Evolutionary conservation across 2,888 invertebrate species (phyloP), one percentile per base, ranked within the genome.

Genomic region (Orchesellides sinensis): DNA sequence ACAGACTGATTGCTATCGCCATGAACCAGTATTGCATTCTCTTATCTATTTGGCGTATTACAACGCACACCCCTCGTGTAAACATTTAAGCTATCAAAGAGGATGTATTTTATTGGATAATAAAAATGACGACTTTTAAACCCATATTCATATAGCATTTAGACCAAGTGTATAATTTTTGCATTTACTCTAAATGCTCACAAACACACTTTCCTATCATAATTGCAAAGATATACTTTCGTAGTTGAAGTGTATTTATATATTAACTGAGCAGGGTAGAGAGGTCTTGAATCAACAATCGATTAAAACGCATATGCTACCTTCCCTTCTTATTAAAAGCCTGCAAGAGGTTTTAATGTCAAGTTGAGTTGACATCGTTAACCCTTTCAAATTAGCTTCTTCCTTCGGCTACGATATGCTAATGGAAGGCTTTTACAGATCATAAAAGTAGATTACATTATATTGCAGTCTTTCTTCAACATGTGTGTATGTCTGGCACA

Each of bases 51-150:
- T 14, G 27, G 21, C 47, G 32, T 56, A 56, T 54, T n/a, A 23
- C 25, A 2, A 14, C 14, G 32, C 19, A 25, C 52, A 54, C n/a
- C 21, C 25, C 35, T 54, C 12, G 29, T 17, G 49, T 40, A 70
- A 69, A 69, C 54, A 29, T 35, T 2, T 32, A 32, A 70, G 45
- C 69, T 72, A 72, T 72, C 72, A 61, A 56, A 23, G 54, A 61
- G 73, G 73, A 73, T 73, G 73, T 61, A 21, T 61, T 73, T 73
- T 73, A 73, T 73, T 73, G 73, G 56, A 61, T 56, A 73, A 73
- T 73, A 73, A 73, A 73, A 73, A 59, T 14, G 56, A 59, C n/a
- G 59, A 47, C 40, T 32, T 63, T 73, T 73, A 73, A n/a, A n/a
- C n/a, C n/a, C n/a, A n/a, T n/a, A n/a, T n/a, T n/a, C n/a, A n/a